Base-by-base conservation (phyloP, 2,888 invertebrate genomes). In the Nomada goodeniana region DNA sequence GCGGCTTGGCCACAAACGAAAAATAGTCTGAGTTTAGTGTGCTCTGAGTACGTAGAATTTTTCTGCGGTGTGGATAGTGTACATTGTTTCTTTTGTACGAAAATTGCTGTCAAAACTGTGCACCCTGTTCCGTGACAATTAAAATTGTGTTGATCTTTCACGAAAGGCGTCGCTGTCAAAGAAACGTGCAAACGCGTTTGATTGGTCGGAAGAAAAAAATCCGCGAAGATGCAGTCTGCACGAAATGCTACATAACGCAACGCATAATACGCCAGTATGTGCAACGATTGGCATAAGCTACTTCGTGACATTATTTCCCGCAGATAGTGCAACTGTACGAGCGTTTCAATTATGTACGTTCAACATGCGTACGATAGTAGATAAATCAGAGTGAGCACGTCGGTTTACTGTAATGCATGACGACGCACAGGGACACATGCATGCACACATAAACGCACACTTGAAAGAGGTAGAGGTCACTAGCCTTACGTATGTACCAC, bases 121-220 rank as follows among this genome's bases (percentile, higher is more conserved):
- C 15, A 2, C 23, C 42, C 15, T 7, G 47, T 42, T 59, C 18
- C 15, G 44, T 44, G 42, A 44, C 20, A 60, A 60, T 60, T 44
- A 26, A 59, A 11, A 61, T 71, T 36, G 74, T 71, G 55, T 36
- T 53, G 53, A n/a, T 55, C 47, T 29, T 65, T 52, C 29, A 47
- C 76, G 68, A 64, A 53, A 79, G 76, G 74, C 83, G 78, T 78
- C 82, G 82, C 77, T 76, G 80, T 82, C 85, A 78, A 79, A 78
- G 77, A 69, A 70, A 64, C 76, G 78, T 78, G 78, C 10, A 57
- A 76, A 80, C 75, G 86, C 80, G 76, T 80, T 84, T 87, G 89
- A 91, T 91, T 91, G 91, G 90, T 86, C 86, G 83, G 78, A 74
- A 79, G 77, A 88, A 88, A 91, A 91, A 91, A 91, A 91, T 91